Percentiles rank a stretch among this genome's conserved stretches.
These are phyloP conservation scores for Dasyurus viverrinus DNA, from an alignment of 2,113 vertebrate species.

Conservation along the genomic window DNA sequence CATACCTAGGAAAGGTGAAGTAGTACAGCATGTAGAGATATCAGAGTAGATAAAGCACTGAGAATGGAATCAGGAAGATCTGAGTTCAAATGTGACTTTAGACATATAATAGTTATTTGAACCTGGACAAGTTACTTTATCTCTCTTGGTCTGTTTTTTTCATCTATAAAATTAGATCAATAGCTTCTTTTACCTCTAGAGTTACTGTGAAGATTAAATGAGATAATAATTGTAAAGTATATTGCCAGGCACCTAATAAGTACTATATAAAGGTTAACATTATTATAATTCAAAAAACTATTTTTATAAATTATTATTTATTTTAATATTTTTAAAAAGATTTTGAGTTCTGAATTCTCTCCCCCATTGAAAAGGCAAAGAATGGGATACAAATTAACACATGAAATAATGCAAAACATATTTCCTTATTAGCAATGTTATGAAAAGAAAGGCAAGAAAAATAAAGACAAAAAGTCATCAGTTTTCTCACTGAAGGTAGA, in stretches of 20 bases:
- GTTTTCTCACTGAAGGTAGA: neutral
- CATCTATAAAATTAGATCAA: neutral
- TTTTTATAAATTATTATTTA: too few relatives aligned
- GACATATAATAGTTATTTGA: neutral
- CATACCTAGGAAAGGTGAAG: neutral
- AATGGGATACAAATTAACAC: neutral
- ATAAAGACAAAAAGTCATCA: neutral
- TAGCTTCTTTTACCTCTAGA: neutral
- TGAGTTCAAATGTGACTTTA: neutral
- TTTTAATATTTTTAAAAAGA: neutral
- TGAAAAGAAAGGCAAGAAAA: neutral
- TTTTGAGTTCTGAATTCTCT: neutral
- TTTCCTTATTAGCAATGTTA: neutral
- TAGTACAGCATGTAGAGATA: neutral
- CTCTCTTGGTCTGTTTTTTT: neutral
- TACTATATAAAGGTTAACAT: neutral
- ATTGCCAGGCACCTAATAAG: neutral
- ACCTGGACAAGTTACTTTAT: neutral
- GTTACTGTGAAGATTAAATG: neutral
- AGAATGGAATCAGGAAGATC: neutral
- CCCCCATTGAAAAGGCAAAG: neutral
- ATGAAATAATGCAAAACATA: neutral
- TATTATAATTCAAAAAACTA: too few relatives aligned
- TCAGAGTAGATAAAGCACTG: neutral
- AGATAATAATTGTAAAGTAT: neutral